phyloP scores from a whole-genome alignment of 2,113 vertebrate genomes.

The Spermophilus dauricus region DNA sequence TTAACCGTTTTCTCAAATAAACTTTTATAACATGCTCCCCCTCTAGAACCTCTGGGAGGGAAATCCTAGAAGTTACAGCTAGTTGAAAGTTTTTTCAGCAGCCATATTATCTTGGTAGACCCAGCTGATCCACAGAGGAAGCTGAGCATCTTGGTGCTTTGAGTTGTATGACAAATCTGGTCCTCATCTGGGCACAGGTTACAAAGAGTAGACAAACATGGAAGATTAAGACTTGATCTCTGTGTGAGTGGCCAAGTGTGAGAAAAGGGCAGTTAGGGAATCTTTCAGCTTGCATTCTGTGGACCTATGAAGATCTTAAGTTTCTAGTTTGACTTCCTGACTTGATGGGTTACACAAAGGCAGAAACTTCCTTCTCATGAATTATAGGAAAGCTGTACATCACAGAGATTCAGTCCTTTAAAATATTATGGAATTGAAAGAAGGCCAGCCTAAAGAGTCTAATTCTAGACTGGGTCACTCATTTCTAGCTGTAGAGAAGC shows the following conservation, averaged over 20 bases:
- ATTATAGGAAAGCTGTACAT: not conserved
- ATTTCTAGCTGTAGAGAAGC: not conserved
- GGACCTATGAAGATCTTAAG: not conserved
- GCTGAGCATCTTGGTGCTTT: rapidly evolving
- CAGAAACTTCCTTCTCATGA: not conserved
- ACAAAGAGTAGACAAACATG: not conserved
- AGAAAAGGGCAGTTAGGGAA: too few species aligned
- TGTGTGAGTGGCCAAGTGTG: not conserved
- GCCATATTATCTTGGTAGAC: not conserved
- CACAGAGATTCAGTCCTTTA: not conserved
- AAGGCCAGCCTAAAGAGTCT: not conserved
- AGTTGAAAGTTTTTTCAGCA: not conserved
- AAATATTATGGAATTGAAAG: not conserved
- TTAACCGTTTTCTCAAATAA: not conserved
- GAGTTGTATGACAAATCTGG: rapidly evolving
- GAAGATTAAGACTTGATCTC: not conserved
- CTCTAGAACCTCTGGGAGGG: not conserved
- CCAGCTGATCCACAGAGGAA: too few species aligned
- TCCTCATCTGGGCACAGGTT: not conserved
- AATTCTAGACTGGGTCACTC: not conserved
- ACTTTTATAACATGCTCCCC: not conserved
- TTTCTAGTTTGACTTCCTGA: not conserved
- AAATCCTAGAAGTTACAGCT: not conserved
- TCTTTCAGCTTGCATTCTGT: too few species aligned
- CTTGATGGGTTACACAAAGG: not conserved